Percentiles rank a stretch among this genome's conserved stretches.
Conservation (phyloP, 2,888 invertebrate genomes). For the Busseola fusca region DNA sequence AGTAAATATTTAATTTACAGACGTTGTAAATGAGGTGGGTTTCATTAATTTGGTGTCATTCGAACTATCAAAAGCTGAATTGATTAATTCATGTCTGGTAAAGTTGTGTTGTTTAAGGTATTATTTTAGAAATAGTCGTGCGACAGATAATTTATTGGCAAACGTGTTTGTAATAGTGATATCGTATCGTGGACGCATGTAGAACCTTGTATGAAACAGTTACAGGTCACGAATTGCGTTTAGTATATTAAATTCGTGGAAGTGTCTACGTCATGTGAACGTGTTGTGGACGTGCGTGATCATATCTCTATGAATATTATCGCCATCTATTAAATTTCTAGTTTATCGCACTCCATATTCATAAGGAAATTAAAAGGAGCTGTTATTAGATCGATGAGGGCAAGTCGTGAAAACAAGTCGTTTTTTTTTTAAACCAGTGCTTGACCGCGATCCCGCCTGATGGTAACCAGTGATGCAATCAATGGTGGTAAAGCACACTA, state of each 20-base stretch:
- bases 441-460: too few species aligned
- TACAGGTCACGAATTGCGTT: conserved; percentile 63
- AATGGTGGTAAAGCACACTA: too few species aligned
- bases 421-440: conserved; percentile 21
- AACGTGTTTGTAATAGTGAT: conserved; percentile 51
- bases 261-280: conserved; percentile 54
- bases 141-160: conserved; percentile 46
- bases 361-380: conserved; percentile 51
- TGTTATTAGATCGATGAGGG: conserved; percentile 40
- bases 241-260: conserved; percentile 62
- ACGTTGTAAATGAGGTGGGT: conserved; percentile 23
- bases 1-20: conserved; percentile 33
- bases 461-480: too few species aligned
- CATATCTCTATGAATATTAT: conserved; percentile 48
- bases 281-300: conserved; percentile 62
- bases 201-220: conserved; percentile 46
- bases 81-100: conserved; percentile 22
- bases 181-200: conserved; percentile 45
- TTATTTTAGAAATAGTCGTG: conserved; percentile 26
- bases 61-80: conserved; percentile 25
- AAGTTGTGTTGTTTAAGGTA: conserved; percentile 23
- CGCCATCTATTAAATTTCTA: conserved; percentile 56
- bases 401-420: conserved; percentile 21
- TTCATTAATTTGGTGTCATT: conserved; percentile 47
- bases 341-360: conserved; percentile 52